Conservation (phyloP, 2,113 vertebrate species). For the Mastomys natalensis region DNA sequence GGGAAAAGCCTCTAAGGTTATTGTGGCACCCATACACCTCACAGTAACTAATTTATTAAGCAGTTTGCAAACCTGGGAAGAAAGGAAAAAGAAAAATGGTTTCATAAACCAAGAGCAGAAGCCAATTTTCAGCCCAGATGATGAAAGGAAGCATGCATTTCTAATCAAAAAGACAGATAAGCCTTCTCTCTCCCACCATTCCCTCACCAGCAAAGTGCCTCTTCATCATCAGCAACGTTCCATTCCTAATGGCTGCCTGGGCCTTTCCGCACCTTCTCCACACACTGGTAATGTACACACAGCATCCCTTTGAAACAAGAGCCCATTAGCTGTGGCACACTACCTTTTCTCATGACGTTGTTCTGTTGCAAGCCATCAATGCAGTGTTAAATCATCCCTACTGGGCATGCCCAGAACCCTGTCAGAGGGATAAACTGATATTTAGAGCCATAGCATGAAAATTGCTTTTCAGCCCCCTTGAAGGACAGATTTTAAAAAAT, state of each 20-base stretch:
- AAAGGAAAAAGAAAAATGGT: conserved; percentile 91
- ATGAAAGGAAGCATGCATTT: conserved; percentile 93
- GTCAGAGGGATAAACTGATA: conserved; percentile 83
- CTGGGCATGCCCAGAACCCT: conserved; percentile 85
- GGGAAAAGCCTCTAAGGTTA: conserved; percentile 91
- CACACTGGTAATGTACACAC: conserved; percentile 88
- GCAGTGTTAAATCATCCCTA: conserved; percentile 87
- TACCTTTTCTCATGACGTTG: conserved; percentile 89
- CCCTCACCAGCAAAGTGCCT: conserved; percentile 90
- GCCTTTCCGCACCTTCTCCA: conserved; percentile 90
- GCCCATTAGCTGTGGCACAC: conserved; percentile 89
- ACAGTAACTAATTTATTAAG: conserved; percentile 92
- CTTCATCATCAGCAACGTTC: conserved; percentile 92
- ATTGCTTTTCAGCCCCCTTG: conserved; percentile 82
- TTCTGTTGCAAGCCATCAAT: conserved; percentile 88
- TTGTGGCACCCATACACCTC: conserved; percentile 90
- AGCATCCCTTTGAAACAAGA: conserved; percentile 90
- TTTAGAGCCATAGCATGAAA: conserved; percentile 84
- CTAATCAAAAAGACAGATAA: conserved; percentile 93
- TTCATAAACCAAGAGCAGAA: conserved; percentile 92
- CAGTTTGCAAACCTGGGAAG: conserved; percentile 91
- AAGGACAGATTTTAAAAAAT: conserved; percentile 68
- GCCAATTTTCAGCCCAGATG: conserved; percentile 91
- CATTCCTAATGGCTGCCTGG: conserved; percentile 89
- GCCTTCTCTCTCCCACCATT: conserved; percentile 89